These are phyloP conservation scores for Rhyacophila brunnea DNA, from an alignment of 1,140 invertebrate genomes.

Conservation along the genomic window DNA sequence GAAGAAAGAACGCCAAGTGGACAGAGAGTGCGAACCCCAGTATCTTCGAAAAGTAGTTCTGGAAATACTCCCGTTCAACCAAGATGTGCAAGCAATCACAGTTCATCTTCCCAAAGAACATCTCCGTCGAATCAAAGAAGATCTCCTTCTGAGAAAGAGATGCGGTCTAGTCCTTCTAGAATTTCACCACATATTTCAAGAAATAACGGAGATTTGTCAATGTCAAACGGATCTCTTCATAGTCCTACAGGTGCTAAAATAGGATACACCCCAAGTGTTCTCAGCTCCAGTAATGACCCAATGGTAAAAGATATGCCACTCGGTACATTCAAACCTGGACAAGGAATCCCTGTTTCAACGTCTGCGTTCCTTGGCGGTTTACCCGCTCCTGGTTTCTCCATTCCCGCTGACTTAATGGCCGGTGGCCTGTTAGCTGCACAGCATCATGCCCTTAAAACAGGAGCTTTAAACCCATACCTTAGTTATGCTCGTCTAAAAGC, in stretches of 20 bases:
- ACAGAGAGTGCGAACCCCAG: slow-evolving; percentile 57
- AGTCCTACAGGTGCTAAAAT: slow-evolving; percentile 49
- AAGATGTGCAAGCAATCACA: slow-evolving; percentile 60
- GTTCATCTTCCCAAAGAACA: slow-evolving; percentile 62
- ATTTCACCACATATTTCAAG: slow-evolving; percentile 43
- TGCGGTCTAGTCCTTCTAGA: slow-evolving; percentile 49
- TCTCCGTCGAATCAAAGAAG: slow-evolving; percentile 55
- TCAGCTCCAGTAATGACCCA: slow-evolving; percentile 58
- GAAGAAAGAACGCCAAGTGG: slow-evolving; percentile 55
- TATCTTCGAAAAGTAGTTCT: slow-evolving; percentile 50
- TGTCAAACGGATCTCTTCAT: slow-evolving; percentile 41
- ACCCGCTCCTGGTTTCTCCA: slow-evolving; percentile 57
- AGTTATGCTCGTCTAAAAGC: slow-evolving; percentile 72
- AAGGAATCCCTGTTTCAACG: slow-evolving; percentile 50
- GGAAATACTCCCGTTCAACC: slow-evolving; percentile 51
- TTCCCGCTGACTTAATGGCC: slow-evolving; percentile 71
- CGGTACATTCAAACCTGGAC: slow-evolving; percentile 64
- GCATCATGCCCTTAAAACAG: slow-evolving; percentile 68
- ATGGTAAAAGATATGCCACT: slow-evolving; percentile 59
- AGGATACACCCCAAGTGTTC: slow-evolving; percentile 54
- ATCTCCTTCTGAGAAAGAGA: slow-evolving; percentile 52
- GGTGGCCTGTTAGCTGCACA: slow-evolving; percentile 70
- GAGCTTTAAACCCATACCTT: slow-evolving; percentile 66
- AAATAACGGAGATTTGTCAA: slow-evolving; percentile 48
- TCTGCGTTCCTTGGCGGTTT: slow-evolving; percentile 56